These are phyloP conservation scores for Drosophila bifasciata DNA, from an alignment of 1,140 invertebrate genomes.

Conservation along the genomic window DNA sequence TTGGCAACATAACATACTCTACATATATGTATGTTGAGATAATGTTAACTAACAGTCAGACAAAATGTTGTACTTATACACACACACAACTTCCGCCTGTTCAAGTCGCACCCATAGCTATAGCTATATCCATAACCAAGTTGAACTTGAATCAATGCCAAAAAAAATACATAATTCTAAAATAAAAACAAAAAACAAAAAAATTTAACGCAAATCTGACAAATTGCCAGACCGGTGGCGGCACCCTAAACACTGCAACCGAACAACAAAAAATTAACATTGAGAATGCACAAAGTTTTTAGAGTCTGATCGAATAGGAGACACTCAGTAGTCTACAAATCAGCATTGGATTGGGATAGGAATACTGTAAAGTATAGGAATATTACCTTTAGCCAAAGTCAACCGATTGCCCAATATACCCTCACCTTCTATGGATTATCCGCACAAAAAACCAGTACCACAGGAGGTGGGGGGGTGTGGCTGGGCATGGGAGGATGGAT, in stretches of 20 bases:
- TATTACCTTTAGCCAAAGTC: no score
- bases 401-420: neutral
- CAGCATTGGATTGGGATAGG: no score
- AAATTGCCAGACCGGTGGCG: slow-evolving; percentile 60
- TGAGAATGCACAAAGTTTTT: no score
- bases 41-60: slow-evolving; percentile 25
- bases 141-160: slow-evolving; percentile 82
- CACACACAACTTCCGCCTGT: slow-evolving; percentile 57
- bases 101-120: slow-evolving; percentile 41
- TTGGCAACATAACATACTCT: neutral
- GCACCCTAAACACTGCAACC: slow-evolving; percentile 61
- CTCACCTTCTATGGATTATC: slow-evolving; percentile 6
- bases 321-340: slow-evolving; percentile 2
- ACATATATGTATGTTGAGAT: neutral
- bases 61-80: slow-evolving; percentile 27
- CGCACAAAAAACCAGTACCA: slow-evolving; percentile 41
- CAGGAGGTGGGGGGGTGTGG: neutral
- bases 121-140: slow-evolving; percentile 6
- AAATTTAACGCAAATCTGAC: slow-evolving; percentile 44
- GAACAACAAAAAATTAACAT: neutral
- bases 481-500: neutral
- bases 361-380: no score
- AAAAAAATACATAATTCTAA: slow-evolving; percentile 67
- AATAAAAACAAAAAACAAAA: slow-evolving; percentile 53
- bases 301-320: slow-evolving; percentile 11